Base-by-base conservation (phyloP, 2,797 vertebrate species). In the Poliocrania exsul region DNA sequence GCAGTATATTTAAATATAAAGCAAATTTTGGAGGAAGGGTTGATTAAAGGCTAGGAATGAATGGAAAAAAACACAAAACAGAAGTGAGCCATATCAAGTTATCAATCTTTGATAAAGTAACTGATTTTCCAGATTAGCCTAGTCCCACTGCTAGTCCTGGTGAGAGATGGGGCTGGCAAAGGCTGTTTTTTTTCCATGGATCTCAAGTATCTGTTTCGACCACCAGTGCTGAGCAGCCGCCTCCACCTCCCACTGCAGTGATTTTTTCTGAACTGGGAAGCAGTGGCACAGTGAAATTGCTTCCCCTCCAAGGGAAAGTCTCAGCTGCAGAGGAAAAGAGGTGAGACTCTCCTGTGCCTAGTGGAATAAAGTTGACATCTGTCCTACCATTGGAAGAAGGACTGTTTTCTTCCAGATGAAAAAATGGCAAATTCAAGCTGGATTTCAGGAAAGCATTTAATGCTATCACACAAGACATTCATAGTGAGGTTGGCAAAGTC, bases 271-370 rank as follows among this genome's bases (percentile, higher is more conserved):
- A 42, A 37, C 8, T 42, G 65, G 24, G 53, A 67, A 57, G 37
- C 26, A 24, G 24, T 57, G 3, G 2, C 51, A 20, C 17, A 21
- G 38, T 51, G 42, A 38, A 31, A 62, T 61, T 4, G 0, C 31
- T 67, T 88, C 28, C 10, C 37, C 15, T 78, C 50, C 71, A 78
- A 73, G 71, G 28, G n/a, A 35, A 46, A 5, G 40, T 58, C 77
- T 40, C 56, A 23, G 35, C 54, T 60, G 13, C 3, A 0, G 18
- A 35, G 50, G 31, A 56, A 37, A 72, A 35, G 54, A 69, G 40
- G 10, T 44, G 33, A 29, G 58, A 60, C 26, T 60, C 29, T 0
- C 29, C 29, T 2, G 1, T 44, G 10, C 6, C 0, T 61, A 51
- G 42, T 79, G 57, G n/a, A 65, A 35, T 82, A 54, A 40, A 86